phyloP scores from a whole-genome alignment of 2,797 vertebrate genomes.

The Champsocephalus esox region DNA sequence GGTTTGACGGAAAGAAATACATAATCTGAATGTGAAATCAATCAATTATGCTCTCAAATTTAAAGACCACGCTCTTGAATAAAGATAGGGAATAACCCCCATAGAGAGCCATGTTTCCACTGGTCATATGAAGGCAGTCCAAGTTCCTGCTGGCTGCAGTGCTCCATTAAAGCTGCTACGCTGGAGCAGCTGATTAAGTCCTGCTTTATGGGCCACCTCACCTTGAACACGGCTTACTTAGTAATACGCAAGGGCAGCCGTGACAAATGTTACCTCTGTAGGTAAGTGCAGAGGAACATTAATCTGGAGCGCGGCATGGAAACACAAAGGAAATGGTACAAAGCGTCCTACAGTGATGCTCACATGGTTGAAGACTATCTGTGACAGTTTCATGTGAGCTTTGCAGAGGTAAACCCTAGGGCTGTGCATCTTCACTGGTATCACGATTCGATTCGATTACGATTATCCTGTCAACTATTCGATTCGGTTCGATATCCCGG shows the following conservation, averaged over 20 bases:
- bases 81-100: too few relatives aligned
- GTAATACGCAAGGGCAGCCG: constrained; percentile 21
- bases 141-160: background rate
- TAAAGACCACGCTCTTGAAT: too few relatives aligned
- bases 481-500: too few relatives aligned
- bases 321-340: constrained; percentile 19
- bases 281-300: constrained; percentile 25
- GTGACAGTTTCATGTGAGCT: background rate
- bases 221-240: constrained; percentile 34
- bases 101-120: too few relatives aligned
- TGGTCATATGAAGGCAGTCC: too few relatives aligned
- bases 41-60: too few relatives aligned
- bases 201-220: constrained; percentile 31
- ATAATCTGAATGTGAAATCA: too few relatives aligned
- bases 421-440: too few relatives aligned
- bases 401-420: background rate
- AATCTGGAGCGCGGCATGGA: constrained; percentile 20
- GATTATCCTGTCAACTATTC: too few relatives aligned
- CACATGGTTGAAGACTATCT: background rate
- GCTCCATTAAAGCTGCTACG: constrained; percentile 12
- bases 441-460: too few relatives aligned
- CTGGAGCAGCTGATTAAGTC: constrained; percentile 6
- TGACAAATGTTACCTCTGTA: constrained; percentile 28
- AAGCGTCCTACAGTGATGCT: background rate
- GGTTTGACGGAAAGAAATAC: too few relatives aligned